Conservation (phyloP, 2,888 invertebrate species). For the Leptopterna dolabrata region DNA sequence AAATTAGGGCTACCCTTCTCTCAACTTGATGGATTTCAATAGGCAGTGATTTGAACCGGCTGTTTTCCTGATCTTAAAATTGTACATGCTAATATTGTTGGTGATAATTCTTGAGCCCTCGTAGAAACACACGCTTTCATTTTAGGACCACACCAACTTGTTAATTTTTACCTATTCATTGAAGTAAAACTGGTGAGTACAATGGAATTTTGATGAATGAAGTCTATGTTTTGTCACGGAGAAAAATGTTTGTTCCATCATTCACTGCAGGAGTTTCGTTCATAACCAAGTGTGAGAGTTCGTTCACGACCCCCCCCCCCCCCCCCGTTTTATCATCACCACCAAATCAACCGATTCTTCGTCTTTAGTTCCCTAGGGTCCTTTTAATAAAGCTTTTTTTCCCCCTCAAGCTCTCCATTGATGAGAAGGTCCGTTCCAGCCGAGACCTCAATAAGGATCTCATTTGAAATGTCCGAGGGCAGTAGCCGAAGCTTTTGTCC, state of each 20-base stretch:
- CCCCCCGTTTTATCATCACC: background rate
- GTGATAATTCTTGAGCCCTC: too few relatives aligned
- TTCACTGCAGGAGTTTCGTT: background rate
- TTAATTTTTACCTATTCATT: too few relatives aligned
- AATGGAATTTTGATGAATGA: too few relatives aligned
- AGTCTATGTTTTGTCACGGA: too few relatives aligned
- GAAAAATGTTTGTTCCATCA: background rate
- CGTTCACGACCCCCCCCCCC: background rate
- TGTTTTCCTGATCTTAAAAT: too few relatives aligned
- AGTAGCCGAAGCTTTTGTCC: constrained; percentile 31
- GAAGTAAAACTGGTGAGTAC: too few relatives aligned
- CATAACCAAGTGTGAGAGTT: background rate
- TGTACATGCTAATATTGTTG: too few relatives aligned
- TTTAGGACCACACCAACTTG: too few relatives aligned
- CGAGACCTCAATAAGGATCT: constrained; percentile 40
- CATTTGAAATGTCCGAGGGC: constrained; percentile 50
- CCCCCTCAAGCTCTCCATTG: background rate
- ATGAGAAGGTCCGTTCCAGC: background rate
- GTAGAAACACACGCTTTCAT: too few relatives aligned
- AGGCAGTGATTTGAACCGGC: too few relatives aligned
- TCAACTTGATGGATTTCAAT: too few relatives aligned
- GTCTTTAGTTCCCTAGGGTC: background rate
- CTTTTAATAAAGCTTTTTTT: constrained; percentile 15
- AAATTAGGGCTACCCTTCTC: too few relatives aligned
- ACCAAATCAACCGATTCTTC: background rate